Conservation (phyloP, 2,797 vertebrate species). For the Helicolenus hilgendorfi region DNA sequence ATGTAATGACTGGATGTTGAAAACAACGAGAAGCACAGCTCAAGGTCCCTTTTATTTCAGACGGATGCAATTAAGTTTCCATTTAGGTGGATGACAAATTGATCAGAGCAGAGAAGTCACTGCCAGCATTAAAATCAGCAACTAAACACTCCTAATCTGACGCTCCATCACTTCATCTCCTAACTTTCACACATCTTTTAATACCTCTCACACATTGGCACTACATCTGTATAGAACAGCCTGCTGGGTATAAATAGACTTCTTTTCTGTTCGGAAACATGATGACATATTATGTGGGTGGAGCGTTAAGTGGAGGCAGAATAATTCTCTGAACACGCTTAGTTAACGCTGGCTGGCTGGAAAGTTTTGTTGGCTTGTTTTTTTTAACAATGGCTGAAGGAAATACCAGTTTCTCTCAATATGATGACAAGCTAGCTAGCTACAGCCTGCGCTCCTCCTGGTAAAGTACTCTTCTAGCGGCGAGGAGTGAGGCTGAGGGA, state of each 20-base stretch:
- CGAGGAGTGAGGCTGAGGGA: too few species aligned
- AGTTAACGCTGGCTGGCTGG: too few species aligned
- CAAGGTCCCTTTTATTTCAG: constrained; percentile 85
- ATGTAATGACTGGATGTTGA: constrained; percentile 29
- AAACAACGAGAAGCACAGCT: constrained; percentile 63
- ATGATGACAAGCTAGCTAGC: too few species aligned
- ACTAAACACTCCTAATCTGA: constrained; percentile 85
- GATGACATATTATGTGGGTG: too few species aligned
- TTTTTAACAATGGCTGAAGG: too few species aligned
- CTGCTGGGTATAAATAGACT: constrained; percentile 59
- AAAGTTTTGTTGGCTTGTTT: too few species aligned
- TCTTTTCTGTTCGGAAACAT: too few species aligned
- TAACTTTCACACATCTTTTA: constrained; percentile 55
- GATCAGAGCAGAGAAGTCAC: constrained; percentile 89
- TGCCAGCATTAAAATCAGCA: constrained; percentile 88
- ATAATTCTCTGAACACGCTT: too few species aligned
- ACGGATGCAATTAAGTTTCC: constrained; percentile 92
- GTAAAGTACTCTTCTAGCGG: too few species aligned
- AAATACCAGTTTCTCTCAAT: too few species aligned
- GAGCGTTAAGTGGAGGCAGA: too few species aligned
- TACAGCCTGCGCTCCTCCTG: too few species aligned
- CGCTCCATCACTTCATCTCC: constrained; percentile 72
- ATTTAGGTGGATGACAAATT: constrained; percentile 93
- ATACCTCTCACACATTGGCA: background rate
- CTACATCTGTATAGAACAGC: constrained; percentile 85